A percentile compares a stretch with the other conserved stretches of the same genome.
These are phyloP conservation scores for Hypanus sabinus DNA, from an alignment of 2,113 vertebrate genomes.

Conservation along the genomic window DNA sequence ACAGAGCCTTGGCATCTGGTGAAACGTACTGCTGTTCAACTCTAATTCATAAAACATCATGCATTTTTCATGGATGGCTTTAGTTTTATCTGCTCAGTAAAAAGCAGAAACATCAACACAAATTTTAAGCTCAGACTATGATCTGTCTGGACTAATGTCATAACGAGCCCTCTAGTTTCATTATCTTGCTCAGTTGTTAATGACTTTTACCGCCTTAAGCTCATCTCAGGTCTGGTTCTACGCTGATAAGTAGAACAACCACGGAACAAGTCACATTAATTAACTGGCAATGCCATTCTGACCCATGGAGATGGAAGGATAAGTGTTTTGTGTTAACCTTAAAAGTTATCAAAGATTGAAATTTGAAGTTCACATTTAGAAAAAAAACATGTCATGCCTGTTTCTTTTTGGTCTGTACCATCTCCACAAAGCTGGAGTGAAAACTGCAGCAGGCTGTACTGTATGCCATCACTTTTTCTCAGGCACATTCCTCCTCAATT, in stretches of 20 bases:
- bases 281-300: constrained; percentile 1
- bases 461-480: too few relatives aligned
- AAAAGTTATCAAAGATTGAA: background rate
- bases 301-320: background rate
- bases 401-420: background rate
- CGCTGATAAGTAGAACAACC: constrained; percentile 23
- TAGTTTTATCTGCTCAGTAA: background rate
- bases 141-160: background rate
- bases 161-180: constrained; percentile 3
- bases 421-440: too few relatives aligned
- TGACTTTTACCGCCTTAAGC: constrained; percentile 32
- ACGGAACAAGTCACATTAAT: constrained; percentile 11
- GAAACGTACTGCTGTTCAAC: background rate
- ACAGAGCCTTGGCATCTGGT: background rate
- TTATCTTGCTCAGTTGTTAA: constrained; percentile 24
- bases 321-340: background rate
- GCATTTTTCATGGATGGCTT: background rate
- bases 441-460: too few relatives aligned
- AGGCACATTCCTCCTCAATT: background rate
- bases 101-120: background rate
- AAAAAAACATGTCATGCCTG: background rate
- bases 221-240: constrained; percentile 27
- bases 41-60: background rate
- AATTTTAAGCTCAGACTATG: background rate
- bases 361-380: constrained; percentile 5